Percentiles rank a stretch among this genome's conserved stretches.
Conservation (phyloP, 2,113 vertebrate species). For the Ophthalmolycus amberensis region DNA sequence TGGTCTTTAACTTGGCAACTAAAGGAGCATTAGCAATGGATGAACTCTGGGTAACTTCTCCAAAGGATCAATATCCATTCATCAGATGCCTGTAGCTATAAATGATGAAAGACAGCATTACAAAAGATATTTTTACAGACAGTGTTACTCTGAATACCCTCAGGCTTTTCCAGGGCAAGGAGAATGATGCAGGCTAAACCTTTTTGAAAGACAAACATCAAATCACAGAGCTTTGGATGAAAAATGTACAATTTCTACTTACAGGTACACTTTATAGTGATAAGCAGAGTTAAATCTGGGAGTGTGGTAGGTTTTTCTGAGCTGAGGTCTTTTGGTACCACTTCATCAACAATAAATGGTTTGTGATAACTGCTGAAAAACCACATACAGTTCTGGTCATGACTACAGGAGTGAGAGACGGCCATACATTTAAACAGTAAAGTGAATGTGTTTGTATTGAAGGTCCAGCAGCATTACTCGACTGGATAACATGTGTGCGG, state of each 20-base stretch:
- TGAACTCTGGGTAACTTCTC: constrained; percentile 53
- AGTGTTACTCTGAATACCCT: constrained; percentile 53
- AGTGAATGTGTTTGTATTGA: constrained; percentile 48
- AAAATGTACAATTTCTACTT: constrained; percentile 16
- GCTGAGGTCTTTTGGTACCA: not conserved
- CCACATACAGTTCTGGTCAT: not conserved
- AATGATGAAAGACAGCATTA: constrained; percentile 54
- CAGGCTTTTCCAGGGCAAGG: constrained; percentile 34
- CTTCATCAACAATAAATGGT: constrained; percentile 24
- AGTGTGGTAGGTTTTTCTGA: constrained; percentile 19
- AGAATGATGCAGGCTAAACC: constrained; percentile 35
- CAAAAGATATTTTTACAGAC: constrained; percentile 55
- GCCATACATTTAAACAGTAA: constrained; percentile 49
- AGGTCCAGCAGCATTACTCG: constrained; percentile 9
- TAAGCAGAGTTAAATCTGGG: not conserved
- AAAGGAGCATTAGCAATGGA: constrained; percentile 56
- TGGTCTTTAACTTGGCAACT: constrained; percentile 20
- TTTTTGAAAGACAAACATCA: constrained; percentile 43
- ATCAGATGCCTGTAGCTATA: constrained; percentile 61
- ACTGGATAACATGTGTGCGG: constrained; percentile 30
- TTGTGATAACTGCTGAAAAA: constrained; percentile 31
- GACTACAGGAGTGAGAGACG: constrained; percentile 30
- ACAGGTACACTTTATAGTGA: constrained; percentile 17
- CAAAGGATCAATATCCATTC: constrained; percentile 66
- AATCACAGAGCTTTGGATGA: constrained; percentile 27